Evolutionary conservation across 2,113 vertebrate genomes (phyloP).

Genomic region (human): GRCh38 chr4:150565501-150566000

Average conservation of each 20-base stretch:
- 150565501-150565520: too few relatives aligned
- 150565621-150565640: background rate
- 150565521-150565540: background rate
- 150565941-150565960: background rate
- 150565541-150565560: background rate
- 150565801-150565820: background rate
- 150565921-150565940: background rate
- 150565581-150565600: background rate
- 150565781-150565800: background rate
- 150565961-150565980: too few relatives aligned
- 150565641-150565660: background rate
- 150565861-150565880: background rate
- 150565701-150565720: background rate
- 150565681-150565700: background rate
- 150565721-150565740: conserved; percentile 1
- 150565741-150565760: background rate
- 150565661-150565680: background rate
- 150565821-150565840: background rate
- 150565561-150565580: background rate
- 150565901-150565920: background rate
- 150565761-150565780: background rate
- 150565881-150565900: background rate
- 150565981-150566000: too few relatives aligned
- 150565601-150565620: background rate
- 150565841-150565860: background rate